Conservation (phyloP, 2,888 invertebrate species). For the Sclerodermus sp. region DNA sequence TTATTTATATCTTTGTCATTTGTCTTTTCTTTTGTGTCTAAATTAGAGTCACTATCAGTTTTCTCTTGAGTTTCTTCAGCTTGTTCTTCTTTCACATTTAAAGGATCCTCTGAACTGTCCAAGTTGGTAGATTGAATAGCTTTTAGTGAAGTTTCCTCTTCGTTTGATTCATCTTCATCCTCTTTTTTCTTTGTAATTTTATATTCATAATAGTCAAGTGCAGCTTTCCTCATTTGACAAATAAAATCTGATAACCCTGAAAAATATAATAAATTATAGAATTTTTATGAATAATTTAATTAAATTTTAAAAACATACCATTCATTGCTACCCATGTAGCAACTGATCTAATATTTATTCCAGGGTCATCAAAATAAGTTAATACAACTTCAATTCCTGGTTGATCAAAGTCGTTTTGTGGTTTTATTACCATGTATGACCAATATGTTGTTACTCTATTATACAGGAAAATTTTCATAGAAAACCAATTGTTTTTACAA, state of each 20-base stretch:
- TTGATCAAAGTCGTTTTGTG: constrained; percentile 65
- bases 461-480: constrained; percentile 1
- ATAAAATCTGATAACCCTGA: constrained; percentile 78
- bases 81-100: too few species aligned
- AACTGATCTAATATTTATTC: constrained; percentile 73
- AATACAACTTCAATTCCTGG: constrained; percentile 79
- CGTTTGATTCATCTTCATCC: too few species aligned
- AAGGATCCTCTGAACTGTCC: too few species aligned
- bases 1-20: constrained; percentile 1
- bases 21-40: constrained; percentile 6
- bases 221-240: constrained; percentile 69
- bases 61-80: constrained; percentile 7
- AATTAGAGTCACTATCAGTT: constrained; percentile 1
- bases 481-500: background rate
- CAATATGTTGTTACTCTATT: constrained; percentile 73
- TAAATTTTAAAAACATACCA: constrained; percentile 47
- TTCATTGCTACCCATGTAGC: constrained; percentile 70
- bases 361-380: constrained; percentile 88
- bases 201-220: constrained; percentile 65
- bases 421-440: constrained; percentile 84
- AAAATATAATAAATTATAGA: constrained; percentile 1
- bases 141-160: too few species aligned
- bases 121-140: too few species aligned
- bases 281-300: constrained; percentile 4
- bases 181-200: constrained; percentile 34